A percentile compares a stretch with the other conserved stretches of the same genome.
These are phyloP conservation scores for Calycopis cecrops DNA, from an alignment of 1,140 invertebrate genomes.

Conservation along the genomic window DNA sequence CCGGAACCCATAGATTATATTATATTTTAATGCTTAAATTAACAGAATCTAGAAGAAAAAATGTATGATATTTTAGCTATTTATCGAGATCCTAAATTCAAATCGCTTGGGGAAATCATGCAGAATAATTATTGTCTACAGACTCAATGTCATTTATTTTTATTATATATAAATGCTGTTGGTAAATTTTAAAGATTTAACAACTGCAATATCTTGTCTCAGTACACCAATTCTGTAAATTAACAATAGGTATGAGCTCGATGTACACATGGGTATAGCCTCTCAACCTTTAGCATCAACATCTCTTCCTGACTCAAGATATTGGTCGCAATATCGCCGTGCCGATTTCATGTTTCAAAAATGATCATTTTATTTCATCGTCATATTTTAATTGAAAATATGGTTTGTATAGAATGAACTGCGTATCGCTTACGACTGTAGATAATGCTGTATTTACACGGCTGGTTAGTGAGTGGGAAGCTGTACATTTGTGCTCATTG, in stretches of 20 bases:
- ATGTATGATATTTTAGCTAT: conserved; percentile 58
- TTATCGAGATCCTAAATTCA: conserved; percentile 38
- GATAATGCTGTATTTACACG: conserved; percentile 25
- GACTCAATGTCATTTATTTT: conserved; percentile 12
- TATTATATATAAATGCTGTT: not conserved
- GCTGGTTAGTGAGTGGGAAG: conserved; percentile 13
- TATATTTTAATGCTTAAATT: conserved; percentile 41
- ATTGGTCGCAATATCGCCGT: conserved; percentile 15
- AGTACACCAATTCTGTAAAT: conserved; percentile 9
- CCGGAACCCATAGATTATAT: conserved; percentile 24
- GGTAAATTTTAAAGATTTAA: too few relatives aligned
- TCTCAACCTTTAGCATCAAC: conserved; percentile 15
- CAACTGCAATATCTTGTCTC: conserved; percentile 25
- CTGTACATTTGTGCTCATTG: conserved; percentile 26
- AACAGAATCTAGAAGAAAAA: conserved; percentile 38
- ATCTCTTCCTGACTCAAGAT: conserved; percentile 22
- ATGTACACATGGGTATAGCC: too few relatives aligned
- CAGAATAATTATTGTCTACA: conserved; percentile 10
- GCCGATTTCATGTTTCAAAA: conserved; percentile 1
- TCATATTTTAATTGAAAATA: conserved; percentile 18
- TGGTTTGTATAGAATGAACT: conserved; percentile 11
- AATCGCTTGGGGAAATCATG: conserved; percentile 20
- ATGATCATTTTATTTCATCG: conserved; percentile 3
- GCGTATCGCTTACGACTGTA: conserved; percentile 24
- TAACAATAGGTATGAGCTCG: not conserved